A percentile compares a stretch with the other conserved stretches of the same genome.
phyloP scores from a whole-genome alignment of 2,888 invertebrate genomes.

The Sericinus montela region DNA sequence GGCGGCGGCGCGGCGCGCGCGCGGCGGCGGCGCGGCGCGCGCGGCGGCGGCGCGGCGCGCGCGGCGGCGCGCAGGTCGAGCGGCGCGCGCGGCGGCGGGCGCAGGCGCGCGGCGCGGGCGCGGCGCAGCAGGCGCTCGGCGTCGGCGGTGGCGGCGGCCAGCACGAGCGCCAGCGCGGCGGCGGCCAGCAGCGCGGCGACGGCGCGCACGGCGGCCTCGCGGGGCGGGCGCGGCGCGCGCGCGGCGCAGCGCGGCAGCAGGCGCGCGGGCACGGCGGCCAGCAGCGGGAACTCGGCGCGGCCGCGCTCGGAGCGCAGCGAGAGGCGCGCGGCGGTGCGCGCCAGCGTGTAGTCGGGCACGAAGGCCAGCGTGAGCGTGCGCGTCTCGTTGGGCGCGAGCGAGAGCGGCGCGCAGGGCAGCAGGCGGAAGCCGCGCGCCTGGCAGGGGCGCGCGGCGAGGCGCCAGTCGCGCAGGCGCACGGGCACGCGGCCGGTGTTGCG shows the following conservation, averaged over 20 bases:
- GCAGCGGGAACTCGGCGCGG: conserved; percentile 37
- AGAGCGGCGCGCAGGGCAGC: conserved; percentile 50
- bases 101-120: conserved; percentile 29
- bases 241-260: conserved; percentile 40
- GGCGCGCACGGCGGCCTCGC: conserved; percentile 76
- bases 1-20: conserved; percentile 26
- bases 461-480: conserved; percentile 81
- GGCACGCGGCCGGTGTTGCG: conserved; percentile 94
- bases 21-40: conserved; percentile 21
- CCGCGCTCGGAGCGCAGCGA: conserved; percentile 36
- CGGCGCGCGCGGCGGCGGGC: conserved; percentile 28
- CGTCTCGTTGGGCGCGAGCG: conserved; percentile 52
- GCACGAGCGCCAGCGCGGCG: conserved; percentile 43
- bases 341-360: conserved; percentile 53
- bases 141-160: conserved; percentile 44
- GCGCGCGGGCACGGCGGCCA: conserved; percentile 39
- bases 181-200: conserved; percentile 57
- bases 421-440: conserved; percentile 57
- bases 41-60: conserved; percentile 38
- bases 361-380: conserved; percentile 47
- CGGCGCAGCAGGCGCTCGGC: conserved; percentile 34
- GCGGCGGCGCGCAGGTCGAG: conserved; percentile 33
- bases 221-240: conserved; percentile 64
- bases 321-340: conserved; percentile 41
- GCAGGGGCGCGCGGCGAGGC: conserved; percentile 49